Conservation (phyloP, 2,113 vertebrate genomes). For the Cinclus mexicanus region DNA sequence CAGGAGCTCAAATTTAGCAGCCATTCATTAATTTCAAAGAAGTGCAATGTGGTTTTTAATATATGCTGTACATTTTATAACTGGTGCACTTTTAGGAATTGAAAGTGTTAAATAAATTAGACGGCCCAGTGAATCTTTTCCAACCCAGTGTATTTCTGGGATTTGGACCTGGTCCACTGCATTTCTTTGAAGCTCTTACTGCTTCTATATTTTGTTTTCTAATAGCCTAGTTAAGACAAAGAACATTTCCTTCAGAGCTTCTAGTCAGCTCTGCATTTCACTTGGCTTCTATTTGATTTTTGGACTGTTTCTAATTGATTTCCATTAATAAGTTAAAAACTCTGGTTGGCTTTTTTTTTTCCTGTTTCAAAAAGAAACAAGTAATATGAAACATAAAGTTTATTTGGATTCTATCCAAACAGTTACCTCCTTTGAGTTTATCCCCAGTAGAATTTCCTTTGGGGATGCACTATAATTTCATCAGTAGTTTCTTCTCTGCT, state of each 20-base stretch:
- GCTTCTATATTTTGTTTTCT: conserved; percentile 66
- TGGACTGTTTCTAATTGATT: conserved; percentile 65
- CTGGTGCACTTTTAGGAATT: background rate
- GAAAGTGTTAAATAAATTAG: conserved; percentile 53
- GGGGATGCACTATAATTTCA: background rate
- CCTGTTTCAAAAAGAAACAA: background rate
- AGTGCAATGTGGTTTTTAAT: background rate
- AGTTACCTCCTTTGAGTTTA: conserved; percentile 29
- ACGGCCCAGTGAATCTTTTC: conserved; percentile 40
- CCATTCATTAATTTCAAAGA: conserved; percentile 4
- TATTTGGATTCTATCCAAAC: background rate
- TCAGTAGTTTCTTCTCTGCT: background rate
- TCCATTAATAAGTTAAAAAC: conserved; percentile 56
- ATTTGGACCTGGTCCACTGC: conserved; percentile 58
- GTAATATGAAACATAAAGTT: conserved; percentile 24
- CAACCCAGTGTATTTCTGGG: conserved; percentile 34
- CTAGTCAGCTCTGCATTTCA: conserved; percentile 18
- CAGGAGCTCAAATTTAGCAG: background rate
- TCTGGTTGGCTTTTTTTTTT: background rate
- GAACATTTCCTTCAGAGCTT: conserved; percentile 59
- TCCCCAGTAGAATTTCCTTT: background rate
- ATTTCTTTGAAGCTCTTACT: conserved; percentile 68
- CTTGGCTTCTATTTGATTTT: conserved; percentile 58
- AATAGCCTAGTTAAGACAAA: conserved; percentile 68
- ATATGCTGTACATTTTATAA: background rate